phyloP scores from a whole-genome alignment of 2,888 invertebrate species.

The Nasonia oneida region DNA sequence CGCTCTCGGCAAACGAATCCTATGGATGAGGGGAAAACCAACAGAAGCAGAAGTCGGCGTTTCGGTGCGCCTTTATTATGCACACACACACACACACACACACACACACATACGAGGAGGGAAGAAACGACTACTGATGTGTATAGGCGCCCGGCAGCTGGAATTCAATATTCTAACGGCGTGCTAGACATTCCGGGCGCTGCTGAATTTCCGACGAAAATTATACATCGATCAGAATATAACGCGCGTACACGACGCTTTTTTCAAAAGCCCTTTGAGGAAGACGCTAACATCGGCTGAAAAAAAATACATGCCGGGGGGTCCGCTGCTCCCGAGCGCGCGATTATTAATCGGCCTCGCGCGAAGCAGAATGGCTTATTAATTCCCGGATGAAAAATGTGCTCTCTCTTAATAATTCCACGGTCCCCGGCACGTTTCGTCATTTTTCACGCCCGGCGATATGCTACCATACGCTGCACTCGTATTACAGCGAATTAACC shows the following conservation, averaged over 20 bases:
- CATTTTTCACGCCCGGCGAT: conserved; percentile 21
- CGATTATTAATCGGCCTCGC: conserved; percentile 23
- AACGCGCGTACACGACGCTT: too few species aligned
- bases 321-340: not conserved
- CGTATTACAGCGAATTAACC: conserved; percentile 23
- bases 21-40: not conserved
- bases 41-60: not conserved
- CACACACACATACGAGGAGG: too few species aligned
- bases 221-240: conserved; percentile 64
- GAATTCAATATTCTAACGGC: conserved; percentile 65
- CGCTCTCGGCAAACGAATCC: not conserved
- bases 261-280: too few species aligned
- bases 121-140: not conserved
- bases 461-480: not conserved
- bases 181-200: conserved; percentile 22
- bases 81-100: not conserved
- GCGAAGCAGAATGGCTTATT: conserved; percentile 12
- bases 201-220: conserved; percentile 64
- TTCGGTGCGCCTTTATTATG: not conserved
- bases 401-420: not conserved
- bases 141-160: not conserved
- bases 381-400: conserved; percentile 37
- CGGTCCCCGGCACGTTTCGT: not conserved
- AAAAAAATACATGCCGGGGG: not conserved
- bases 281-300: not conserved